These are phyloP conservation scores for Dasypogon diadema DNA, from an alignment of 2,888 invertebrate species.

Conservation along the genomic window DNA sequence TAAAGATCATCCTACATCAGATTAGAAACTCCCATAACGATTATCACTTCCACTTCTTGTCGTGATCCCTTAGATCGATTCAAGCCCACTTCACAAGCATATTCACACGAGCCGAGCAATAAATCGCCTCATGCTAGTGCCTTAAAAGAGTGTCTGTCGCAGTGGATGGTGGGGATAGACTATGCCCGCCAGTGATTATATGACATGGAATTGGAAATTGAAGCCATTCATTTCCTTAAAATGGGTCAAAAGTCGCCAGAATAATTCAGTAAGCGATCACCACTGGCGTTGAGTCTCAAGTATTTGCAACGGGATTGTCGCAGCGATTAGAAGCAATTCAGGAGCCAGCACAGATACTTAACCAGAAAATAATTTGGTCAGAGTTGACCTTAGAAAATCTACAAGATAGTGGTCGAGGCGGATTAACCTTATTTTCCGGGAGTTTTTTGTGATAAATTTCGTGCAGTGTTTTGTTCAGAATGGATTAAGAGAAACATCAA, in stretches of 20 bases:
- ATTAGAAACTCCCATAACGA: not conserved
- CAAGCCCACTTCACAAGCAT: conserved; percentile 12
- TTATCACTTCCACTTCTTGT: not conserved
- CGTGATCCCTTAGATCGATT: conserved; percentile 9
- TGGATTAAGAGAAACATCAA: not conserved
- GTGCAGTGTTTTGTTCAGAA: not conserved
- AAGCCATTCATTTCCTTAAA: conserved; percentile 63
- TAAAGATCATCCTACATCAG: not conserved
- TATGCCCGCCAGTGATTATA: not conserved
- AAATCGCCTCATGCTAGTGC: conserved; percentile 16
- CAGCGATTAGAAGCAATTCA: conserved; percentile 66
- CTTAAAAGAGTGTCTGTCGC: not conserved
- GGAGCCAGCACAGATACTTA: conserved; percentile 51
- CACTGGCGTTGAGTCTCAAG: conserved; percentile 60
- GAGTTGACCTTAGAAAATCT: no score
- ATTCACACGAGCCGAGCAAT: not conserved
- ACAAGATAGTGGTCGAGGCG: not conserved
- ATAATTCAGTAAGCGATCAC: conserved; percentile 57
- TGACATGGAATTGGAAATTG: conserved; percentile 35
- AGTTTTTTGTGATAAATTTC: not conserved
- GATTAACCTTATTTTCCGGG: not conserved
- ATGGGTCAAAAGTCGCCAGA: conserved; percentile 68
- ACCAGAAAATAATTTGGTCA: no score
- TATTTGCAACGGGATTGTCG: conserved; percentile 68
- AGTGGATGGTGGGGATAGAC: conserved; percentile 8